Base-by-base conservation (phyloP, 37 sponge, comb jelly and placozoan species). In the Eunapius fragilis region DNA sequence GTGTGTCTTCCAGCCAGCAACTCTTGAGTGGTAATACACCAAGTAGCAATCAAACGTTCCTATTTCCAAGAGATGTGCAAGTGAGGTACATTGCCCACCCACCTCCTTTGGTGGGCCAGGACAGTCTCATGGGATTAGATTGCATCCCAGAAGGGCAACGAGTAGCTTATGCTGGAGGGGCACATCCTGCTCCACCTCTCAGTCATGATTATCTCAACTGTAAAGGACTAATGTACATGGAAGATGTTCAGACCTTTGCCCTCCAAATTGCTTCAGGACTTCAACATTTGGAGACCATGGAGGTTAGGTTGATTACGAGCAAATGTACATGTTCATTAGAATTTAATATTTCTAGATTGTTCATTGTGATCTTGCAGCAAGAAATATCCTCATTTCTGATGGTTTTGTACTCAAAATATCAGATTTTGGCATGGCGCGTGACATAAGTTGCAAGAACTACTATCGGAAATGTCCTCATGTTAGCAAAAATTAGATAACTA, bases 371-470 rank as follows among this genome's bases (percentile, higher is more conserved):
- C 45, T 94, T 41, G 91, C 94, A 35, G 94, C 94, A 22, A 72
- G 94, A 2, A 94, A 94, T 77, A 73, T 94, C 37, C 91, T 94
- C 35, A 87, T 94, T 47, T 76, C 88, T 36, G 84, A 90, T 25
- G 87, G 84, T 0, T 90, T 90, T 70, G 67, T 87, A 0, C 82
- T 94, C 31, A 94, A 94, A 78, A 87, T 94, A 74, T 84, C 81
- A 24, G 94, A 94, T 31, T 94, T 94, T 87, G 94, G 94, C 37
- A 73, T 94, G 88, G 84, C 94, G 25, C 75, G 87, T 22, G 87
- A 87, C 27, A 49, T 87, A 2, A 69, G 82, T 38, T 78, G 82
- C 30, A 79, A 27, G 47, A 45, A 45, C 47, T 45, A 45, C 47
- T 45, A 45, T 9, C 47, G 47, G 9, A 45, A 45, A 45, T 45